Evolutionary conservation across 2,797 vertebrate species (phyloP), one percentile per base, ranked within the genome.

Genomic region (Kryptopterus vitreolus): DNA sequence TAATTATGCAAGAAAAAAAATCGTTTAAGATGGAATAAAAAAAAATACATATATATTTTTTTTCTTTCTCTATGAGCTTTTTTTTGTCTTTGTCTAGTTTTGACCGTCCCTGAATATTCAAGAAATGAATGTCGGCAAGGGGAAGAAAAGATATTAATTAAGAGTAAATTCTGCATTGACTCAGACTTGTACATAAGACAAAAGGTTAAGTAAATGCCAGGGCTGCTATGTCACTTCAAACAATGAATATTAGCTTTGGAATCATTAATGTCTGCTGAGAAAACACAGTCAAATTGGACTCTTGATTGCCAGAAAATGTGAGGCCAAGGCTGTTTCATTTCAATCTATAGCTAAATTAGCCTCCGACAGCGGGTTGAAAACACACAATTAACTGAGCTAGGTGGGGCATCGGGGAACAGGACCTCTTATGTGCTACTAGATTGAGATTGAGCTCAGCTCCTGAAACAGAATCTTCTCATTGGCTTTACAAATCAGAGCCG

Each of bases 201-300:
- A 97, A 98, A 98, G 97, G 97, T 98, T 98, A 98, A 98, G 96
- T 96, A 98, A 98, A 98, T 98, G 96, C 95, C 96, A 98, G 94
- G 95, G 94, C 95, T 91, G 91, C 94, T 90, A 93, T 96, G 95
- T 94, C 96, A 97, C 96, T 95, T 96, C 97, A 98, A 98, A 98
- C 96, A 98, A 96, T 96, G 95, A 95, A 96, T 98, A 97, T 98
- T 98, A 98, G 96, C 96, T 98, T 97, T 96, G 95, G 96, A 97
- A 96, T 98, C 96, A 96, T 95, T 94, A 91, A 95, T 94, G 95
- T 96, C 96, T 96, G 94, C 94, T 92, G 95, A 96, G 96, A 95
- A 96, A 98, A 96, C 94, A 95, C 93, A 96, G 95, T 96, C 93
- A 94, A 95, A 95, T 93, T 94, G 93, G 91, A 93, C 92, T 94